Percentiles rank a stretch among this genome's conserved stretches.
Evolutionary conservation across 2,797 vertebrate species (phyloP).

Genomic region (Tragelaphus oryx): DNA sequence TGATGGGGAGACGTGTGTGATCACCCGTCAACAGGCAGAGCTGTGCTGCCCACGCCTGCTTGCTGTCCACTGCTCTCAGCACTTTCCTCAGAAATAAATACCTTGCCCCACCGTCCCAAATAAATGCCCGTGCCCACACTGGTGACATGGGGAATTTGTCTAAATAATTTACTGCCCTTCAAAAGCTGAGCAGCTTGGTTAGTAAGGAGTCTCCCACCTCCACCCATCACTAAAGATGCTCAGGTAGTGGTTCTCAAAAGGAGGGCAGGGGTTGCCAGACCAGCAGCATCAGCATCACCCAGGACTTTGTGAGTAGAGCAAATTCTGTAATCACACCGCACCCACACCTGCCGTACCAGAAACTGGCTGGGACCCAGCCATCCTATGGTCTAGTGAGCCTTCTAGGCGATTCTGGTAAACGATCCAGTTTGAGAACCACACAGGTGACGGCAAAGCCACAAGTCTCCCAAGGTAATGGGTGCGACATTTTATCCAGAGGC

Average conservation of each 20-base stretch:
- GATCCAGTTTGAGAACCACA: background rate
- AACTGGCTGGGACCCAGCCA: background rate
- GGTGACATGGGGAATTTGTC: background rate
- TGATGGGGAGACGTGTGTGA: background rate
- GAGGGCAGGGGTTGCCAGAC: background rate
- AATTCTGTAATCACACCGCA: background rate
- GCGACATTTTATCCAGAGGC: background rate
- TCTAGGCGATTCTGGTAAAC: background rate
- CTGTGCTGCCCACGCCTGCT: background rate
- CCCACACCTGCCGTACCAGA: background rate
- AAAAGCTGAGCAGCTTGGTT: background rate
- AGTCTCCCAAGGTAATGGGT: background rate
- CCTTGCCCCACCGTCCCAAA: background rate
- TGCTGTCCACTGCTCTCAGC: background rate
- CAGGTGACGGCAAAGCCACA: background rate
- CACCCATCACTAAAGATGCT: rapidly evolving
- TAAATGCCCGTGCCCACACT: background rate
- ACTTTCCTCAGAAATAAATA: background rate
- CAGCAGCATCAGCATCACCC: background rate
- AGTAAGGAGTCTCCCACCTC: background rate
- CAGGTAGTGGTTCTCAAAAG: background rate
- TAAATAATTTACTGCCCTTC: background rate
- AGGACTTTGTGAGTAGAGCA: background rate
- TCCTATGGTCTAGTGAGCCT: background rate
- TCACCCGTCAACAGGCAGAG: background rate